phyloP scores from a whole-genome alignment of 2,113 vertebrate genomes.

The Sturnira hondurensis region DNA sequence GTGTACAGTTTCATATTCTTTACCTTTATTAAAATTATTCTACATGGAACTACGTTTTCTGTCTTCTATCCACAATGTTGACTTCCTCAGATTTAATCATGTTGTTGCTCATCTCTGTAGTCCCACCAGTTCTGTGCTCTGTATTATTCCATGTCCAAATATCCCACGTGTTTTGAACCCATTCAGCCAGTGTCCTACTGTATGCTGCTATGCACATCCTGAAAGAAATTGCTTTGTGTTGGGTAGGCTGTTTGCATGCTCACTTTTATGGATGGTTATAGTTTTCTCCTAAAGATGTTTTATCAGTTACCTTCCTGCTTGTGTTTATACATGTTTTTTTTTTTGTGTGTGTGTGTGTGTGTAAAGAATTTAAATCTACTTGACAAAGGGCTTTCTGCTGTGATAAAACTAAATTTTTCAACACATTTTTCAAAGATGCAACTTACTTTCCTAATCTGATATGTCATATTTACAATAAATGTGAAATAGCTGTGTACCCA shows the following conservation, averaged over 20 bases:
- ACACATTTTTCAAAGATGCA: neutral
- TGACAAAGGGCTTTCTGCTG: neutral
- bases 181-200: neutral
- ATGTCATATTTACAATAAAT: too few relatives aligned
- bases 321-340: neutral
- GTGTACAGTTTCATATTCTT: neutral
- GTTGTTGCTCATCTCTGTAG: neutral
- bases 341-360: neutral
- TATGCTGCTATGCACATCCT: neutral
- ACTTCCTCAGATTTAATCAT: neutral
- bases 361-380: neutral
- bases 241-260: neutral
- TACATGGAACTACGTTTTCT: neutral
- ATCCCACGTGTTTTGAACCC: too few relatives aligned
- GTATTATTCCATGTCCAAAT: neutral
- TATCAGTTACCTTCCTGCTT: neutral
- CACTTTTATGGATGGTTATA: neutral
- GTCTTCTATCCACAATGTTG: neutral
- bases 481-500: too few relatives aligned
- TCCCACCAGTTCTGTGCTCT: neutral
- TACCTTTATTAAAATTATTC: neutral
- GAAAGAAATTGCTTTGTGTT: neutral
- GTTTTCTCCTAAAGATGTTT: neutral
- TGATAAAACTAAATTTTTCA: neutral
- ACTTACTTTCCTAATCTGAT: too few relatives aligned